Evolutionary conservation across 1,140 invertebrate species (phyloP), one percentile per base, ranked within the genome.

Genomic region (Chironomus striatipennis): DNA sequence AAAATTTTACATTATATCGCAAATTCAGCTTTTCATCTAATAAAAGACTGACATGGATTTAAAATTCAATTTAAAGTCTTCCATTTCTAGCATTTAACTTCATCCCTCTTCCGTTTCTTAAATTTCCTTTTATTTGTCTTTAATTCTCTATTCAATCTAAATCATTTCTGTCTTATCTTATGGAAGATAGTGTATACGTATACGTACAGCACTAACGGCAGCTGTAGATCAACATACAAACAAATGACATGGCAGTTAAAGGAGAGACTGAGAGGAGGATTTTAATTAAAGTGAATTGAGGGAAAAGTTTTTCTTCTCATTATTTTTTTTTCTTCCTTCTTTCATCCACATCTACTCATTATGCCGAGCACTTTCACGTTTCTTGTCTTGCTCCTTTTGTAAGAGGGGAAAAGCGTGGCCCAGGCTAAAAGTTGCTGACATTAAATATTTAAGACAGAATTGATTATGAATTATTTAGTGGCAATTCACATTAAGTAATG

Each of bases 401-500:
- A 67, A 3, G 10, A 70, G 18, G 18, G 17, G n/a, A 7, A 20
- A 70, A 20, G 65, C 65, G 17, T 18, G 47, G 47, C 47, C 47
- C n/a, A 10, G 12, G 12, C n/a, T 57, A n/a, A 57, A n/a, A 57
- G 47, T 57, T 57, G 47, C 47, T 57, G 47, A 70, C 65, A 70
- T 70, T 70, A 70, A 70, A 70, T 70, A 70, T 70, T 70, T 20
- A 70, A 70, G 17, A 18, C 17, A 70, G 65, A 70, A 70, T 70
- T 70, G 65, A 70, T 20, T 70, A 70, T 70, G 65, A 70, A 70
- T 70, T 70, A 70, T 70, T 70, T 70, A 70, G 65, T 70, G 65
- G 65, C 18, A 18, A 70, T 70, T 70, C 65, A 70, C 65, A 70
- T 70, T 70, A 70, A 12, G 12, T 57, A 57, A n/a, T 57, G 12